phyloP scores from a whole-genome alignment of 1,140 invertebrate genomes.

The Zaprionus ornatus region DNA sequence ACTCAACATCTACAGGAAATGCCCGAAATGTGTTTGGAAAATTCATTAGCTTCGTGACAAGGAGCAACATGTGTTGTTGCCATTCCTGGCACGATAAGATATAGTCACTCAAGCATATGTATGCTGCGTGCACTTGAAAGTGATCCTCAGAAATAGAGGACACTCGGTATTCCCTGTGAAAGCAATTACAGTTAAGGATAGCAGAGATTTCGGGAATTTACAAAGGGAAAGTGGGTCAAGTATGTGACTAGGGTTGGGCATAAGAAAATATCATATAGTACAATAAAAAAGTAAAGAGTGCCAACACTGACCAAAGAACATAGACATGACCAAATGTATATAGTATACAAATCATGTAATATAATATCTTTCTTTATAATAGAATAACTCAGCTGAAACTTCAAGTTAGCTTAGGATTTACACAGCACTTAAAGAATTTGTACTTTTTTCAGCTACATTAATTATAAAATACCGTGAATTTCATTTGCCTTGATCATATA shows the following conservation, averaged over 20 bases:
- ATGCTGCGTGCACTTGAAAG: conserved; percentile 14
- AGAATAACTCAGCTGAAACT: too few species aligned
- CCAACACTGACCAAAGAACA: too few species aligned
- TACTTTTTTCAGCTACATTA: too few species aligned
- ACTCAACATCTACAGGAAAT: conserved; percentile 20
- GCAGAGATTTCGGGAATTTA: neutral
- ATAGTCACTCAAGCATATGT: conserved; percentile 11
- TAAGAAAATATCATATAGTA: neutral
- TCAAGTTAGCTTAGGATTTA: too few species aligned
- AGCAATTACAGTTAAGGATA: conserved; percentile 9
- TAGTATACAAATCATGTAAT: too few species aligned
- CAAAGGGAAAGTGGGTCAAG: neutral
- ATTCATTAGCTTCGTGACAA: conserved; percentile 24
- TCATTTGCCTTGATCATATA: too few species aligned
- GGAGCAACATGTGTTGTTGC: conserved; percentile 42
- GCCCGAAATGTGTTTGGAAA: conserved; percentile 43
- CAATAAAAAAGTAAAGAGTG: too few species aligned
- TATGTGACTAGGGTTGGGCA: neutral
- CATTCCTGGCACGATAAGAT: conserved; percentile 37
- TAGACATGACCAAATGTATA: too few species aligned
- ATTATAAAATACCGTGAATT: too few species aligned
- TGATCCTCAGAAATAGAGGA: conserved; percentile 6
- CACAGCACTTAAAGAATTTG: too few species aligned
- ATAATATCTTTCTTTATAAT: too few species aligned
- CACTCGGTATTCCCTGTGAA: conserved; percentile 19